Conservation (phyloP, 1,140 invertebrate genomes). For the Heterodera carotae region DNA sequence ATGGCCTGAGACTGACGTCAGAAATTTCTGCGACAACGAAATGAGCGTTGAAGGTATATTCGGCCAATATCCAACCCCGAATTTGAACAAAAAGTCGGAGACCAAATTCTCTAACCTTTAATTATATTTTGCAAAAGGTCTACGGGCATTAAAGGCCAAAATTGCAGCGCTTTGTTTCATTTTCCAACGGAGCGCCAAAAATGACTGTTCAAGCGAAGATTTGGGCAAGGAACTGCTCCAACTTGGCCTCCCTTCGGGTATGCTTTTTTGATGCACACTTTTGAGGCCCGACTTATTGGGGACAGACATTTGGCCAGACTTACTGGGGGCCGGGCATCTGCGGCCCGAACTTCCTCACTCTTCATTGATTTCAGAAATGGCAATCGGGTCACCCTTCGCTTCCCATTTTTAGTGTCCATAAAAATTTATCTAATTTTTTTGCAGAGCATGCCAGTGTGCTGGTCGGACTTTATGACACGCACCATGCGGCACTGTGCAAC, state of each 20-base stretch:
- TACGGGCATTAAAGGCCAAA: conserved; percentile 42
- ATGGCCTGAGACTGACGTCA: conserved; percentile 32
- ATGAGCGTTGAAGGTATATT: conserved; percentile 8
- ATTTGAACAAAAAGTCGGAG: neutral
- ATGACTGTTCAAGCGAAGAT: conserved; percentile 41
- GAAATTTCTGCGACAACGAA: neutral
- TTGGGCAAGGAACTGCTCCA: conserved; percentile 52
- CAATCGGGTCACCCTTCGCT: too few relatives aligned
- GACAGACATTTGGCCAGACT: too few relatives aligned
- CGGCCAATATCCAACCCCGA: too few relatives aligned
- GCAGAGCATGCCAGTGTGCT: conserved; percentile 38
- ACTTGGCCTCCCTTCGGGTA: conserved; percentile 41
- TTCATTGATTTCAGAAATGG: too few relatives aligned
- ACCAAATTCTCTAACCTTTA: too few relatives aligned
- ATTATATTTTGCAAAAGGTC: conserved; percentile 32
- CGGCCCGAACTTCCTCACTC: too few relatives aligned
- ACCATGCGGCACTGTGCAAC: neutral
- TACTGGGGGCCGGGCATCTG: too few relatives aligned
- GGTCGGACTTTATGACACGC: conserved; percentile 27
- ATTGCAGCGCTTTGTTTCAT: conserved; percentile 49
- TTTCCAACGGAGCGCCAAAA: conserved; percentile 50
- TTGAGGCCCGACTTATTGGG: too few relatives aligned
- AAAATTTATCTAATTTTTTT: neutral
- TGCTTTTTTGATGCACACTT: too few relatives aligned
- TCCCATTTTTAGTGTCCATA: neutral